Evolutionary conservation across 2,113 vertebrate species (phyloP).

Genomic region (Eolophus roseicapilla): DNA sequence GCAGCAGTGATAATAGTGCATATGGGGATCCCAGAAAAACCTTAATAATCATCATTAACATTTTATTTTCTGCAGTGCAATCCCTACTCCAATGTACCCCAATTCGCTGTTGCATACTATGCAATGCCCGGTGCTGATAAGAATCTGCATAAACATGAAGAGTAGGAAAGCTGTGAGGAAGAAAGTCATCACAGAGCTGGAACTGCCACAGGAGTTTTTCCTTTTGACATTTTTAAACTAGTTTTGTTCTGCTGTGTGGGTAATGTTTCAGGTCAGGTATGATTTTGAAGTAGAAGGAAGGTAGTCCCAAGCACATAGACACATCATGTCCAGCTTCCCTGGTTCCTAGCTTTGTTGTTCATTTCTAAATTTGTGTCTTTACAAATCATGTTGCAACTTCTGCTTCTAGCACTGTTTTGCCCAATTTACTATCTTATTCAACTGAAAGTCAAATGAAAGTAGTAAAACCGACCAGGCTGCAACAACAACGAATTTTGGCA

Average conservation of each 20-base stretch:
- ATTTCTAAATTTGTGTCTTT: background rate
- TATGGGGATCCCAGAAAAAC: constrained; percentile 13
- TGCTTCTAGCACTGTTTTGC: background rate
- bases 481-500: background rate
- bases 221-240: background rate
- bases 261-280: background rate
- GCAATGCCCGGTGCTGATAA: background rate
- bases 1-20: background rate
- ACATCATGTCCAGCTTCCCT: background rate
- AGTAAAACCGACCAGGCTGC: background rate
- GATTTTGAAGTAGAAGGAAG: background rate
- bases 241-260: background rate
- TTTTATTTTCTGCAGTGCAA: constrained; percentile 17
- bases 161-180: background rate
- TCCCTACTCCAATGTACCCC: background rate
- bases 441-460: background rate
- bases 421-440: background rate
- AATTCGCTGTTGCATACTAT: background rate
- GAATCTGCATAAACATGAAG: background rate
- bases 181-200: background rate
- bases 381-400: background rate
- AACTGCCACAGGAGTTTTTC: background rate
- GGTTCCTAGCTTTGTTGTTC: background rate
- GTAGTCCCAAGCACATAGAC: background rate
- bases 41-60: constrained; percentile 11